Base-by-base conservation (phyloP, 2,888 invertebrate species). In the Drosophila mulleri region DNA sequence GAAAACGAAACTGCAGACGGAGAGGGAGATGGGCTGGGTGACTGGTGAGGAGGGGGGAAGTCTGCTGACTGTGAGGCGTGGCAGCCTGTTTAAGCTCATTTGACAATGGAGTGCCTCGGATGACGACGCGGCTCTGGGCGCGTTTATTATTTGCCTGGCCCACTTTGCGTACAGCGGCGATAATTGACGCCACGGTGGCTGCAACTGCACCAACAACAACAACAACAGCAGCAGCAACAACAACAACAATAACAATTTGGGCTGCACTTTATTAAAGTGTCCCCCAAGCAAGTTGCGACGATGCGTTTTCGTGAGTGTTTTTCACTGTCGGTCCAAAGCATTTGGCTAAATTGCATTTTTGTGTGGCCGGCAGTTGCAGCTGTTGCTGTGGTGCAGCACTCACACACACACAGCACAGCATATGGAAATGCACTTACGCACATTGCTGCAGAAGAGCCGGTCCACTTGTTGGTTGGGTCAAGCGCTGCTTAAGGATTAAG, bases 161-260 rank as follows among this genome's bases (percentile, higher is more conserved):
- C 86, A 86, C 85, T 86, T 86, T 85, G 72, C 81, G 78, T 75
- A 80, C 78, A 70, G 72, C 84, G 77, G 79, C 88, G 84, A 84
- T 84, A 84, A 84, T 84, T 88, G 84, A 88, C 82, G 88, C 83
- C 88, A 86, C 86, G 88, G 84, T 86, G 88, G 86, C 88, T 86
- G 86, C 84, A 79, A 82, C 87, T 67, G 73, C 78, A 66, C 44
- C 78, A 67, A 7, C 69, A 66, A 18, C 42, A 44, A 6, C 66
- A 63, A 14, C 75, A 53, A 75, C 78, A 67, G 5, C 69, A 66
- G 16, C 42, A 44, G 5, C 66, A 63, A 11, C 75, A 53, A 75
- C 39, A 47, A 9, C 63, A 41, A 41, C n/a, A 41, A 16, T 7
- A 16, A 84, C 80, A 80, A 88, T 83, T 82, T 75, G 73, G 75